These are phyloP conservation scores for Apamea sordens DNA, from an alignment of 2,888 invertebrate species.

Conservation along the genomic window DNA sequence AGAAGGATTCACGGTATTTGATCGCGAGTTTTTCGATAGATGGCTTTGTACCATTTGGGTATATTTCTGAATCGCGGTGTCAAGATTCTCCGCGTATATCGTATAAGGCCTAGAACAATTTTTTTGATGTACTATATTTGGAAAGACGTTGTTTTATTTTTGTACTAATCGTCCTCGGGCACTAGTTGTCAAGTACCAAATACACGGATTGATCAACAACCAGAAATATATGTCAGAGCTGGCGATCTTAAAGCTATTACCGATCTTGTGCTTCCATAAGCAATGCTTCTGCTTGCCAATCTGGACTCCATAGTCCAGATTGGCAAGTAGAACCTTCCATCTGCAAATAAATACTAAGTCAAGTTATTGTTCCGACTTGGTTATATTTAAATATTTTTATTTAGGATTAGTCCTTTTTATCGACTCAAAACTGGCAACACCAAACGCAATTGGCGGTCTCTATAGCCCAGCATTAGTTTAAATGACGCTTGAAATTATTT, in stretches of 20 bases:
- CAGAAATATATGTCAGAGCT: not conserved
- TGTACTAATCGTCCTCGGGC: no score
- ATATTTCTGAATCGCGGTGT: no score
- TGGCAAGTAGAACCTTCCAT: not conserved
- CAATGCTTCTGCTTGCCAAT: no score
- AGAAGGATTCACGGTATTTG: not conserved
- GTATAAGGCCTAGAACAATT: no score
- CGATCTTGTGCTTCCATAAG: not conserved
- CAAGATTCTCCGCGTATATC: no score
- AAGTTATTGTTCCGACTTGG: not conserved
- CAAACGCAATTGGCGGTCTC: conserved; percentile 24
- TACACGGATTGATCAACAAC: not conserved
- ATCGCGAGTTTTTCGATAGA: no score
- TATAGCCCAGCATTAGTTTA: conserved; percentile 73
- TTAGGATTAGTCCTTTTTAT: not conserved
- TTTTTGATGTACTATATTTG: no score
- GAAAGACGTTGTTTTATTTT: no score
- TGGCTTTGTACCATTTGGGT: no score
- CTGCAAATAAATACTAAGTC: not conserved
- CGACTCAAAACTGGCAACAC: conserved; percentile 48
- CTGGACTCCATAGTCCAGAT: no score
- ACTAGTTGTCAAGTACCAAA: no score
- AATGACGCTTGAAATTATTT: conserved; percentile 80
- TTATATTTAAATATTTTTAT: not conserved
- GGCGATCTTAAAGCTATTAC: not conserved